phyloP scores from a whole-genome alignment of 2,888 invertebrate genomes.

The Ormyrus pomaceus region DNA sequence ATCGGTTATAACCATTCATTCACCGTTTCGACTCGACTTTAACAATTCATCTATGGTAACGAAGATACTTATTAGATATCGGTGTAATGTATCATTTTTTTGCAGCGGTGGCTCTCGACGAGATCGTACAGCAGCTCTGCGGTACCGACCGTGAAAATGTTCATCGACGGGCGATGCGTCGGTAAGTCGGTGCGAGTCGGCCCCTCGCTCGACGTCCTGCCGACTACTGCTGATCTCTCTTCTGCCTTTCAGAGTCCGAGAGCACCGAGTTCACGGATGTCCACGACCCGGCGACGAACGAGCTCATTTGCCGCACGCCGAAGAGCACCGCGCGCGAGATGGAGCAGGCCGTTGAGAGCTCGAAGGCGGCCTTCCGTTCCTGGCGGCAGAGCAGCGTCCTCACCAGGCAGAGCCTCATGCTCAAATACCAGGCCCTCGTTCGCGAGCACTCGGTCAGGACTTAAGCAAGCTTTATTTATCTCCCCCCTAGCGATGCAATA shows the following conservation, averaged over 20 bases:
- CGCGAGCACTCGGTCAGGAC: slow-evolving; percentile 73
- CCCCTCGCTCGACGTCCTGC: too few species aligned
- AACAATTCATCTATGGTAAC: too few species aligned
- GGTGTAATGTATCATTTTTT: not conserved
- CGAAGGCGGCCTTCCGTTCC: slow-evolving; percentile 84
- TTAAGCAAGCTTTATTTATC: not conserved
- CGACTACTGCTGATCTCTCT: not conserved
- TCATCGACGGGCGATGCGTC: slow-evolving; percentile 94
- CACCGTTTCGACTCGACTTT: too few species aligned
- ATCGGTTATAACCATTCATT: too few species aligned
- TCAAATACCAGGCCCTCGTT: slow-evolving; percentile 79
- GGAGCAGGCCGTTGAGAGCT: slow-evolving; percentile 90
- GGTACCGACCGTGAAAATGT: slow-evolving; percentile 91
- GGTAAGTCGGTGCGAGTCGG: slow-evolving; percentile 61
- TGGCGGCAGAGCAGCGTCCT: slow-evolving; percentile 96
- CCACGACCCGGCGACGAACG: slow-evolving; percentile 95
- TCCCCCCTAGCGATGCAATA: not conserved
- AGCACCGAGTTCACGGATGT: slow-evolving; percentile 96
- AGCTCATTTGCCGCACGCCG: slow-evolving; percentile 88
- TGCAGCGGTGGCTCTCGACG: not conserved
- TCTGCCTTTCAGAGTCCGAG: slow-evolving; percentile 85
- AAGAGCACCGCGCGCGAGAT: slow-evolving; percentile 93
- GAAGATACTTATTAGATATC: too few species aligned
- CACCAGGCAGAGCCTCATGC: slow-evolving; percentile 94
- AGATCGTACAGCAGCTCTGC: slow-evolving; percentile 67